Base-by-base conservation (phyloP, 2,888 invertebrate species). In the Platynereis dumerilii region DNA sequence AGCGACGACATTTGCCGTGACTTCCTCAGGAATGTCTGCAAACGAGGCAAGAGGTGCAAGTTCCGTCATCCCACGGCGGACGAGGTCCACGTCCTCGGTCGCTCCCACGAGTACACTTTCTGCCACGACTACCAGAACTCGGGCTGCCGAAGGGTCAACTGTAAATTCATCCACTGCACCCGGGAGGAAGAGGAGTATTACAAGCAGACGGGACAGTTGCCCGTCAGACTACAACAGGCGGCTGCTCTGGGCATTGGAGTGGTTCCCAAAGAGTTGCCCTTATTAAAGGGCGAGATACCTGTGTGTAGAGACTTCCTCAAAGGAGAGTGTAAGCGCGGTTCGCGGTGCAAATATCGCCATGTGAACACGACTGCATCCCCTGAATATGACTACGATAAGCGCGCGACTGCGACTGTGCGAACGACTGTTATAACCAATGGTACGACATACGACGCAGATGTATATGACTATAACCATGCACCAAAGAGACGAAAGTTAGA, bases 151-250 rank as follows among this genome's bases (percentile, higher is more conserved):
- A 87, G 92, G 74, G 87, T 88, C 2, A 89, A 89, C 66, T 92
- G 92, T 77, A 89, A 89, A 76, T 92, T 92, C 80, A 87, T 92
- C 53, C 92, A 93, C 82, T 91, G 92, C 76, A 87, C 89, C 0
- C 86, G 90, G 22, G 89, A 90, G 76, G 91, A 91, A 74, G 92
- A 92, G 79, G 87, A 87, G 69, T 89, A 90, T 67, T 90, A 89
- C 77, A 88, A 90, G 73, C 86, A 87, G 58, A 90, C 89, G 15
- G 92, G 92, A 0, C 89, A 90, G 78, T 86, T 93, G 77, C 91
- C 92, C 5, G 77, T 80, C 15, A 84, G 81, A 10, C 72, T 82
- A 7, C 79, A 79, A 68, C 76, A 79, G 73, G 80, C 81, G 44
- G 78, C 79, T 22, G 78, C 81, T 3, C 72, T 77, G 2, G 78